Evolutionary conservation across 2,797 vertebrate species (phyloP), one percentile per base, ranked within the genome.

Genomic region (Smutsia gigantea): DNA sequence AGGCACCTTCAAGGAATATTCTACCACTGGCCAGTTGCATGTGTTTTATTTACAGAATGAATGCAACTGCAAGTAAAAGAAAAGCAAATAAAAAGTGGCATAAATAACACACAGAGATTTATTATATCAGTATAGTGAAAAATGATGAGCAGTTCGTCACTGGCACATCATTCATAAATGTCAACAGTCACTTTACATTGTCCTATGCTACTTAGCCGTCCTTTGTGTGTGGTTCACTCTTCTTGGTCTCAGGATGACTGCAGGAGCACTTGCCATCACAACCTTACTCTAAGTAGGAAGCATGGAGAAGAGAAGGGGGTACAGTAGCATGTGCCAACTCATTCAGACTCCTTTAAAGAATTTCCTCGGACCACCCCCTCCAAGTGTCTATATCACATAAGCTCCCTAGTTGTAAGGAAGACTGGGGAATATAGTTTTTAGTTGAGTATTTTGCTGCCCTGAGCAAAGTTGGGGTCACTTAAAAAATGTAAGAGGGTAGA

Each of bases 1-100:
- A 37, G 42, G 79, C 49, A 7, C 27, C 13, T 69, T 66, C 29
- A 37, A 55, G 71, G 19, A 92, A 39, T 59, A 72, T 95, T 82
- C 93, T 51, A 77, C 37, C 37, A 72, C 42, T 64, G 31, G 57
- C 12, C 12, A 63, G 6, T 51, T 86, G 90, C 57, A 55, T 42
- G 14, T 92, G 42, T 90, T 95, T 90, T 61, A 53, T 74, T 84
- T 74, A 75, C 7, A 19, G 64, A 59, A 92, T 88, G 25, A 72
- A 64, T 97, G 94, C 21, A 78, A 18, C 0, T 27, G 11, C 37
- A 88, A 27, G 19, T 34, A 39, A 95, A 46, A 85, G n/a, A 49
- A 77, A 42, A 59, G 21, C 31, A 77, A 88, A 79, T 64, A 31
- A 37, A 46, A 74, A 18, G 4, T 46, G 29, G 10, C 27, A 75